phyloP scores from a whole-genome alignment of 2,797 vertebrate species.

The Ptychobarbus kaznakovi region DNA sequence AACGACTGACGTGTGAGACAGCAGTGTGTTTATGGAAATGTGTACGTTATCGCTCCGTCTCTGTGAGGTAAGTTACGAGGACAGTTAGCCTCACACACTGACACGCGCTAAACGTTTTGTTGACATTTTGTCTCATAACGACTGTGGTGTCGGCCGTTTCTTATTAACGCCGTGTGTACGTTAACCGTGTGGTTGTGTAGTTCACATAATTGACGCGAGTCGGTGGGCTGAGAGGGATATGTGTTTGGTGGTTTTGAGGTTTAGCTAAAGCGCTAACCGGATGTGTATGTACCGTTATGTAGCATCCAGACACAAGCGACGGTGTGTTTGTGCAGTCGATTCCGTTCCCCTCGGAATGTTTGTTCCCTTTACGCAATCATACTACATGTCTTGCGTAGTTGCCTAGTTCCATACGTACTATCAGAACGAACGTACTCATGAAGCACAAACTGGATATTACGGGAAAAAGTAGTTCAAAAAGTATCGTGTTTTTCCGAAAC shows the following conservation, averaged over 20 bases:
- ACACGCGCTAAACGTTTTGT: background rate
- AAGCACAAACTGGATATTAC: no score
- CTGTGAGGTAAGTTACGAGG: conserved; percentile 25
- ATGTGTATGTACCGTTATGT: background rate
- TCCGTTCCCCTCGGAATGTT: no score
- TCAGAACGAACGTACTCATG: no score
- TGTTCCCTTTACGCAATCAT: no score
- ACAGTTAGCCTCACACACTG: background rate
- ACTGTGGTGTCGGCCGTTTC: background rate
- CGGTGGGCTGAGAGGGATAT: no score
- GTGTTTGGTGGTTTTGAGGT: background rate
- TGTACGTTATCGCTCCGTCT: background rate
- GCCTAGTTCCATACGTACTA: no score
- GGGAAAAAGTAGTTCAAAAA: no score
- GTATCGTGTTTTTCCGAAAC: no score
- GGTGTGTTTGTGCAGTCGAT: no score
- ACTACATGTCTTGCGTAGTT: no score
- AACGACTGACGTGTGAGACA: background rate
- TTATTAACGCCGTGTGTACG: no score
- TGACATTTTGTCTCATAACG: background rate
- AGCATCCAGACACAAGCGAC: background rate
- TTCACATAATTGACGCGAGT: background rate
- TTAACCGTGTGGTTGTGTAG: background rate
- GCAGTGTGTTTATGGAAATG: background rate
- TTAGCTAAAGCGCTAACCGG: conserved; percentile 9